Percentiles rank a stretch among this genome's conserved stretches.
phyloP scores from a whole-genome alignment of 2,888 invertebrate genomes.

The Taphrorychus bicolor region DNA sequence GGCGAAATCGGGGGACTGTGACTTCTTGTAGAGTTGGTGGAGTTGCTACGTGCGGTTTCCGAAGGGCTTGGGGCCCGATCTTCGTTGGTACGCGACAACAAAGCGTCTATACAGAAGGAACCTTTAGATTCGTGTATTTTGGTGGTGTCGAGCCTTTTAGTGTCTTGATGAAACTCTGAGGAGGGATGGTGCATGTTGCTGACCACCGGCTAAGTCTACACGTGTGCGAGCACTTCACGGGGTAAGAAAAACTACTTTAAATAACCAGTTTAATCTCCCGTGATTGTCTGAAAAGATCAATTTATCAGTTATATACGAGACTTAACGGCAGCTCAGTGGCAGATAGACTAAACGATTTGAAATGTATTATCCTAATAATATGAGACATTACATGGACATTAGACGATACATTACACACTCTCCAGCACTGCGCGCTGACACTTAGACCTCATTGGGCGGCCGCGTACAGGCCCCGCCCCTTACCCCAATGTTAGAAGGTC shows the following conservation, averaged over 20 bases:
- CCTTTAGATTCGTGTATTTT: slow-evolving; percentile 56
- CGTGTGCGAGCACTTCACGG: too few relatives aligned
- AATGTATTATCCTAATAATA: slow-evolving; percentile 62
- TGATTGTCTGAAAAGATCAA: slow-evolving; percentile 6
- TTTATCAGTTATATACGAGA: slow-evolving; percentile 26
- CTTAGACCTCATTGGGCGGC: slow-evolving; percentile 52
- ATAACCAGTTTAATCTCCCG: neutral
- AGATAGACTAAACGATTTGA: slow-evolving; percentile 60
- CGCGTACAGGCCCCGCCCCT: slow-evolving; percentile 51
- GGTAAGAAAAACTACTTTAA: neutral
- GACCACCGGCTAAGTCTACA: neutral
- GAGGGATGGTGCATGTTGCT: slow-evolving; percentile 43
- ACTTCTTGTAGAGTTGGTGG: slow-evolving; percentile 65
- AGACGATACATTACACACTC: slow-evolving; percentile 60
- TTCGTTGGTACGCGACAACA: slow-evolving; percentile 67
- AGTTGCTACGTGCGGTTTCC: slow-evolving; percentile 56
- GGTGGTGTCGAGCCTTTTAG: neutral
- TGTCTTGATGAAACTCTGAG: slow-evolving; percentile 43
- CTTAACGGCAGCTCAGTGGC: slow-evolving; percentile 53
- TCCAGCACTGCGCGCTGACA: slow-evolving; percentile 54
- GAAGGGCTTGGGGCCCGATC: slow-evolving; percentile 53
- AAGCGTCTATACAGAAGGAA: slow-evolving; percentile 90
- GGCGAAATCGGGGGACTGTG: slow-evolving; percentile 87
- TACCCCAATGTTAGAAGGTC: slow-evolving; percentile 48
- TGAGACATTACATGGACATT: slow-evolving; percentile 62